These are phyloP conservation scores for Atta colombica DNA, from an alignment of 1,140 invertebrate species.

Conservation along the genomic window DNA sequence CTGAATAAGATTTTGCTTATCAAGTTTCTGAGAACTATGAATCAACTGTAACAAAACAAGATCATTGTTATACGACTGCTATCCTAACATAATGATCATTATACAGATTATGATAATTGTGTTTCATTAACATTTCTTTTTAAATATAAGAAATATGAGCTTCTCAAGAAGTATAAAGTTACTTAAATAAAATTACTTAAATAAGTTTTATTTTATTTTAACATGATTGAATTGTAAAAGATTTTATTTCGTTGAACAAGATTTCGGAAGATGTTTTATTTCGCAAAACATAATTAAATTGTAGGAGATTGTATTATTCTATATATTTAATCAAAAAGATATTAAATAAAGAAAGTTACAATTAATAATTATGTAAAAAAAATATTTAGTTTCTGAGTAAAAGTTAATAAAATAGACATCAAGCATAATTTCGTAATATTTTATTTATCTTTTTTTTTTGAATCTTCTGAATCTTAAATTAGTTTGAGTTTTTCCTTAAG, in stretches of 20 bases:
- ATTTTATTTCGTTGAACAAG: too few relatives aligned
- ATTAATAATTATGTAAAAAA: neutral
- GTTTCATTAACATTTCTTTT: neutral
- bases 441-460: neutral
- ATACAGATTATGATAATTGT: neutral
- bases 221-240: neutral
- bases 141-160: neutral
- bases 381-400: neutral
- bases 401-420: neutral
- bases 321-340: neutral
- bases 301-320: neutral
- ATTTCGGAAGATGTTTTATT: neutral
- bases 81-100: neutral
- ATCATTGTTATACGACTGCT: neutral
- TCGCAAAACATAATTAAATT: neutral
- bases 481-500: neutral
- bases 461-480: neutral
- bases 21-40: slow-evolving; percentile 30
- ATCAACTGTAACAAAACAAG: slow-evolving; percentile 13
- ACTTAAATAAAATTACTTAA: too few relatives aligned
- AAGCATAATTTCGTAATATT: neutral
- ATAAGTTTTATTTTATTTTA: neutral
- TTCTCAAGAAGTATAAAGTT: neutral
- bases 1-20: slow-evolving; percentile 57
- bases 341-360: neutral